Evolutionary conservation across 2,797 vertebrate species (phyloP), one percentile per base, ranked within the genome.

Genomic region (Ptychobarbus kaznakovi): DNA sequence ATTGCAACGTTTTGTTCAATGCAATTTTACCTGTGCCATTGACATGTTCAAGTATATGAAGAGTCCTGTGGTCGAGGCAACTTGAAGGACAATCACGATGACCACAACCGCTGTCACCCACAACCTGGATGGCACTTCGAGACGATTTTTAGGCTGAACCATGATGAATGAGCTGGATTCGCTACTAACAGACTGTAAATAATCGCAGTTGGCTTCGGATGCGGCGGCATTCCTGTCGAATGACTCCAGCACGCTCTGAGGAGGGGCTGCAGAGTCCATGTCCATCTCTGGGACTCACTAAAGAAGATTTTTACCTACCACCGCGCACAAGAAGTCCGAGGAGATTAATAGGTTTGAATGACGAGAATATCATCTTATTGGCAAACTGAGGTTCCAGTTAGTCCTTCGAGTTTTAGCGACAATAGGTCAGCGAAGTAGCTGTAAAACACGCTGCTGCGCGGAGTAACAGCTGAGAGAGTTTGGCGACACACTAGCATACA

Each of bases 41-140:
- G 93, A 92, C 87, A 90, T 87, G 78, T 91, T 91, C 84, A 95
- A 92, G 84, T 93, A 93, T 46, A 94, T 87, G 90, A 94, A 94
- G 86, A 94, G 91, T 56, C 90, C 92, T 2, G 92, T 93, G 53
- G 92, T 92, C 58, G 91, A 93, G 22, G 91, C 91, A 58, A 94
- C 84, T 86, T 95, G 92, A 28, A 95, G 84, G 25, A 92, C 90
- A 49, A 94, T 73, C 82, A 94, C 89, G 65, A 90, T 88, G 75
- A 93, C 85, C 25, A 92, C 89, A 20, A 91, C 90, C 86, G 92
- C 89, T 65, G 88, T 90, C 72, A 93, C 88, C 92, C 91, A 91
- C 5, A 93, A 20, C 72, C 81, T 90, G 20, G 88, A 76, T 25
- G 88, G 82, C 2, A 83, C 70, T 42, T 91, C 81, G 40, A 86